A percentile compares a stretch with the other conserved stretches of the same genome.
Conservation (phyloP, 2,888 invertebrate genomes). For the Neuroscelio doddi region DNA sequence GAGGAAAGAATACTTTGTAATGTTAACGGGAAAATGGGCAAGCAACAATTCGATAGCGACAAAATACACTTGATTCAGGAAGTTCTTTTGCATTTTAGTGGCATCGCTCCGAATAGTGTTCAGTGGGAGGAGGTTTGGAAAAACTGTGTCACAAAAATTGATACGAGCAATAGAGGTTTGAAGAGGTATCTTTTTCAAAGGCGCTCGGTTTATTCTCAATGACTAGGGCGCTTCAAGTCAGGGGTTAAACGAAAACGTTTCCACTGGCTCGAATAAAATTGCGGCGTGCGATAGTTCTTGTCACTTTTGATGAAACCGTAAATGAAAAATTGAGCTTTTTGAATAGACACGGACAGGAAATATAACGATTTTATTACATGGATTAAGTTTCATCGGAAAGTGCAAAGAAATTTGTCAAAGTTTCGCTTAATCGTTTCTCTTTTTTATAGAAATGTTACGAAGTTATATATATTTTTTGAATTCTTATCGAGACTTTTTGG, state of each 20-base stretch:
- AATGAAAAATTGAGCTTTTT: too few species aligned
- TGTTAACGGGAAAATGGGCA: slow-evolving; percentile 73
- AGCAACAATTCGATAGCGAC: slow-evolving; percentile 72
- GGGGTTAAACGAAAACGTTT: slow-evolving; percentile 67
- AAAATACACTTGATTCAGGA: slow-evolving; percentile 72
- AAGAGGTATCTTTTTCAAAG: slow-evolving; percentile 71
- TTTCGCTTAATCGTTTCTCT: too few species aligned
- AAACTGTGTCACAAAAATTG: slow-evolving; percentile 72
- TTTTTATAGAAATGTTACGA: too few species aligned
- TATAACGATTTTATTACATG: too few species aligned
- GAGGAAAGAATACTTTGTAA: slow-evolving; percentile 72
- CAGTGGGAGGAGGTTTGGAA: slow-evolving; percentile 73
- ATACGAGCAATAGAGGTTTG: slow-evolving; percentile 72
- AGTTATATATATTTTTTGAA: too few species aligned
- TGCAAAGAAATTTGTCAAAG: too few species aligned
- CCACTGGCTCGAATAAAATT: slow-evolving; percentile 64
- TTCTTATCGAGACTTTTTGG: too few species aligned
- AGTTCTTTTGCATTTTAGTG: slow-evolving; percentile 70
- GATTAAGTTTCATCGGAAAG: too few species aligned
- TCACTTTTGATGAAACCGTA: too few species aligned
- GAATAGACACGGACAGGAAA: too few species aligned
- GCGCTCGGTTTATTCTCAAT: slow-evolving; percentile 67
- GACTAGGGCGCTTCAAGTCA: slow-evolving; percentile 69
- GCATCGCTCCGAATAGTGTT: slow-evolving; percentile 65
- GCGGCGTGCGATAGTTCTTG: slow-evolving; percentile 15